Conservation (phyloP, 2,888 invertebrate species). For the Yponomeuta evonymella region DNA sequence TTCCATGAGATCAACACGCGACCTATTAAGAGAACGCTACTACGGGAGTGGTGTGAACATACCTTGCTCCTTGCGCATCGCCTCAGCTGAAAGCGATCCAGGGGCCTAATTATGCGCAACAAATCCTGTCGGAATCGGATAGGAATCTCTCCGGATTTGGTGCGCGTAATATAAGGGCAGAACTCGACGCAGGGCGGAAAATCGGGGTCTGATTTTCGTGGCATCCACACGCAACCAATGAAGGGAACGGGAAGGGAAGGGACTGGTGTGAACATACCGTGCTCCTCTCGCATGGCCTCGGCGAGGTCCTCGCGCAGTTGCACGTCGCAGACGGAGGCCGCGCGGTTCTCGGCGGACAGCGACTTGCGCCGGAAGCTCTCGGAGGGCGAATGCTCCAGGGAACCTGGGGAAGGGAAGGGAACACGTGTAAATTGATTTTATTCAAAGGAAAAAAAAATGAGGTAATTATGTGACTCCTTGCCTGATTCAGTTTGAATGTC, state of each 20-base stretch:
- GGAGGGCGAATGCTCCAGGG: slow-evolving; percentile 93
- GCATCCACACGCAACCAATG: no score
- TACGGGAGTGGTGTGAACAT: no score
- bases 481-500: no score
- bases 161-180: no score
- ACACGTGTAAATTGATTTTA: not conserved
- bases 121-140: no score
- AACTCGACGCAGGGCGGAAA: not conserved
- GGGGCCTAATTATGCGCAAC: no score
- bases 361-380: slow-evolving; percentile 85
- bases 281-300: slow-evolving; percentile 93
- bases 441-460: not conserved
- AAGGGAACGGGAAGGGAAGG: no score
- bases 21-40: not conserved
- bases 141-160: no score
- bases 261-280: slow-evolving; percentile 38
- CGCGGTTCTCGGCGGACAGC: slow-evolving; percentile 45
- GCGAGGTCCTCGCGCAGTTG: slow-evolving; percentile 92
- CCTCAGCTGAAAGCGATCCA: no score
- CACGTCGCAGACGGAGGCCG: slow-evolving; percentile 80
- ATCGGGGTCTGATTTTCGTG: no score
- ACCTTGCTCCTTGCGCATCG: no score
- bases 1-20: not conserved
- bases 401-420: slow-evolving; percentile 75
- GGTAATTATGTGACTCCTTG: no score